These are phyloP conservation scores for Brienomyrus longianalis DNA, from an alignment of 2,113 vertebrate genomes.

Conservation along the genomic window DNA sequence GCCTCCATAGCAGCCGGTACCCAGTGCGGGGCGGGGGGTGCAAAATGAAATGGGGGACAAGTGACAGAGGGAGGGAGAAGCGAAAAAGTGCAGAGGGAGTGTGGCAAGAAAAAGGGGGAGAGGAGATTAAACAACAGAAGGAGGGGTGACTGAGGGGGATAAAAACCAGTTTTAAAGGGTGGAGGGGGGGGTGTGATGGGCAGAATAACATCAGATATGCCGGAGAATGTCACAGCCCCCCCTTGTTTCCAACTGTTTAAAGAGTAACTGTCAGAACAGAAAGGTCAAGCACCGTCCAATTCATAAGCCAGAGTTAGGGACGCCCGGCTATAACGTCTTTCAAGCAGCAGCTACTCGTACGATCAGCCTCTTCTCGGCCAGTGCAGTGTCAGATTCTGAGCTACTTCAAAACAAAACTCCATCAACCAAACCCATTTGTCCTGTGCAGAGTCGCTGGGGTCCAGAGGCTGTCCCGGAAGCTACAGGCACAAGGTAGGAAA, in stretches of 20 bases:
- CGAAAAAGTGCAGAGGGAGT: background rate
- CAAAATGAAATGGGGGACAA: background rate
- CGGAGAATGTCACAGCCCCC: background rate
- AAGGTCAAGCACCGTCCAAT: conserved; percentile 9
- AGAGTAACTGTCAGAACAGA: conserved; percentile 14
- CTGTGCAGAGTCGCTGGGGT: background rate
- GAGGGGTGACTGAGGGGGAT: background rate
- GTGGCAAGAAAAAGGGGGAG: background rate
- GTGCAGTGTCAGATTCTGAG: background rate
- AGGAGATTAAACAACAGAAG: background rate
- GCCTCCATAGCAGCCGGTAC: background rate
- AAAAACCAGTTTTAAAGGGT: conserved; percentile 1
- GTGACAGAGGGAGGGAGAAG: background rate
- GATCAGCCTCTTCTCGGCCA: background rate
- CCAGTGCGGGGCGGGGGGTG: background rate
- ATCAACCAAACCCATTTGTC: background rate
- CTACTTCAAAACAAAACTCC: background rate
- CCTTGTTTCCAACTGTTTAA: conserved; percentile 13
- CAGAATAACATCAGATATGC: background rate
- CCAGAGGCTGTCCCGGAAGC: background rate
- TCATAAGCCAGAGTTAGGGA: background rate
- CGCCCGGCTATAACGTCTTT: background rate
- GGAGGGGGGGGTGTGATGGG: background rate
- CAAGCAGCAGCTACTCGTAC: background rate
- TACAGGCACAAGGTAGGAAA: background rate